Base-by-base conservation (phyloP, 1,140 invertebrate species). In the Anoplophora glabripennis region DNA sequence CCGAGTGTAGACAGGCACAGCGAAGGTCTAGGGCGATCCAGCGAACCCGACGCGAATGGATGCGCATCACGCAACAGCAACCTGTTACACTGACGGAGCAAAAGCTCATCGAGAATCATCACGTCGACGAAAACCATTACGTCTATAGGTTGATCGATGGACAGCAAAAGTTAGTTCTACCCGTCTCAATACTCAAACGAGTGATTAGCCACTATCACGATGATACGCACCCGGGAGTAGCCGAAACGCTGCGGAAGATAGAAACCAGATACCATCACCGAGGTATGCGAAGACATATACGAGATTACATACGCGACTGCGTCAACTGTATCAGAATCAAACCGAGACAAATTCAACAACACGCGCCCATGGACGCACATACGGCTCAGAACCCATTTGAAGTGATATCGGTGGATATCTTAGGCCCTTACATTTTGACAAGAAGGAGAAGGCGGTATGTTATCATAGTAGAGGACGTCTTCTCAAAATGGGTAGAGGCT, bases 351-450 rank as follows among this genome's bases (percentile, higher is more conserved):
- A 7, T 37, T 11, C 38, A 40, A 14, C 38, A 4, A 4, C 38
- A 12, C 8, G 38, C 38, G 4, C 38, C 38, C 15, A 12, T 40
- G 15, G 38, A 40, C 1, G n/a, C 38, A 7, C 49, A 52, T 52
- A 52, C 10, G 14, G 36, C 34, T n/a, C 9, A 17, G 14, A 11
- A 18, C 9, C 51, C 51, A 14, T 57, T 28, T 83, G 82, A 49
- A 36, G 21, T 49, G 35, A 35, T 35, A n/a, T 11, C 10, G 0
- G 47, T 49, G 5, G 47, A 49, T 49, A n/a, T 49, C 4, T 17
- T 49, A 21, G 47, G 47, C 9, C 47, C 47, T 10, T 49, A 49
- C n/a, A 17, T 28, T n/a, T 11, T 10, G 34, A 11, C 14, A 1
- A 35, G 34, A 12, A 49, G 14, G 11, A 14, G 47, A 10, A 46